Evolutionary conservation across 1,140 invertebrate species (phyloP), one percentile per base, ranked within the genome.

Genomic region (Neodiprion lecontei): DNA sequence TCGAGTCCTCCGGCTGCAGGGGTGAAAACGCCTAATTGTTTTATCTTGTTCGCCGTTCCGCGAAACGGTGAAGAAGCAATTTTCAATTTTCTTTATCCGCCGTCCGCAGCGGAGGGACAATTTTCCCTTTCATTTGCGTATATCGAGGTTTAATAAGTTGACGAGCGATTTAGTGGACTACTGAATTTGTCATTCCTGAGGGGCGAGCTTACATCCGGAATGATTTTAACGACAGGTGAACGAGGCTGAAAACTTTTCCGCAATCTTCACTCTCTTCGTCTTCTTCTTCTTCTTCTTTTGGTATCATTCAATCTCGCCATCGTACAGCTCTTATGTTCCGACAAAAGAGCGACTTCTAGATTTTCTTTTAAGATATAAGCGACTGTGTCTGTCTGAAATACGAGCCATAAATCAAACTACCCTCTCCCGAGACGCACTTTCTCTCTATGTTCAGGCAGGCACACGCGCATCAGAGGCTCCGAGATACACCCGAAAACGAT

Each of bases 341-440:
- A 61, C 53, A 61, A 61, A 61, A 61, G 53, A 61, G 53, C n/a
- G 53, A 9, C n/a, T 61, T 61, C 9, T 9, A 61, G 53, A 61
- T 61, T 61, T 61, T 61, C 53, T 8, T 61, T 61, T 4, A 9
- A 61, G 53, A 61, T 61, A 40, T 40, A 9, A 61, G 53, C 53
- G 53, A 61, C 53, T 61, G 11, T 61, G 53, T 61, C 53, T 61
- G 53, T 40, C 28, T 61, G 53, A 61, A 61, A 61, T 61, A 61
- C 53, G 53, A 61, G 53, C 53, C 53, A 61, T 61, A 61, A 61
- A 61, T 61, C 53, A 61, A 61, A 61, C 53, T 17, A 61, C 53
- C 53, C 53, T 61, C 53, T 12, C n/a, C n/a, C 11, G 53, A 9
- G 53, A 14, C 28, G 28, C 28, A 40, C 28, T 40, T 40, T 40